phyloP scores from a whole-genome alignment of 2,888 invertebrate genomes.

The Acanthosepion pharaonis region DNA sequence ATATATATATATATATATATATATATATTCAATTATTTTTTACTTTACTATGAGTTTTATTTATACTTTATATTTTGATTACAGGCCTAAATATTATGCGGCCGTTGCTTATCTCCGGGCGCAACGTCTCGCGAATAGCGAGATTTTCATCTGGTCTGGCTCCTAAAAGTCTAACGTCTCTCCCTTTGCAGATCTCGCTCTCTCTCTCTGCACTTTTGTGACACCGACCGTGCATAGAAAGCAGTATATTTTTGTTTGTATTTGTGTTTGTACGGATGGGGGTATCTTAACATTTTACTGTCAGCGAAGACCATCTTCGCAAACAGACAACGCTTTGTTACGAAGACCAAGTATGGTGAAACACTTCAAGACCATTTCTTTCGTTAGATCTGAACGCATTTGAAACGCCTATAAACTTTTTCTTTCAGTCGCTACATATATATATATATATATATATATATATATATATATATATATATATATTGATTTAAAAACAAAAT shows the following conservation, averaged over 20 bases:
- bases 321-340: background rate
- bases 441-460: too few species aligned
- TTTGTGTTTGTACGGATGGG: too few species aligned
- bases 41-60: background rate
- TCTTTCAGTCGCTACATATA: too few species aligned
- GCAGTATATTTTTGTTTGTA: background rate
- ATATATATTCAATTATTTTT: background rate
- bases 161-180: background rate
- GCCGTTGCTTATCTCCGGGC: background rate
- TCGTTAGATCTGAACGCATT: background rate
- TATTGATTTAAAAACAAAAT: too few species aligned
- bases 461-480: too few species aligned
- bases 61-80: slow-evolving; percentile 18
- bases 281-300: background rate
- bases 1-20: background rate
- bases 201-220: background rate
- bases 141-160: background rate
- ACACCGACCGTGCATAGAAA: background rate
- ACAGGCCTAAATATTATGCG: background rate
- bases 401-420: background rate
- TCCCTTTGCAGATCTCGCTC: background rate
- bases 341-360: background rate
- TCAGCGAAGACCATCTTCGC: background rate
- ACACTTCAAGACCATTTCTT: slow-evolving; percentile 4
- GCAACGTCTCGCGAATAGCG: background rate